These are phyloP conservation scores for Ditula angustiorana DNA, from an alignment of 2,888 invertebrate species.

Conservation along the genomic window DNA sequence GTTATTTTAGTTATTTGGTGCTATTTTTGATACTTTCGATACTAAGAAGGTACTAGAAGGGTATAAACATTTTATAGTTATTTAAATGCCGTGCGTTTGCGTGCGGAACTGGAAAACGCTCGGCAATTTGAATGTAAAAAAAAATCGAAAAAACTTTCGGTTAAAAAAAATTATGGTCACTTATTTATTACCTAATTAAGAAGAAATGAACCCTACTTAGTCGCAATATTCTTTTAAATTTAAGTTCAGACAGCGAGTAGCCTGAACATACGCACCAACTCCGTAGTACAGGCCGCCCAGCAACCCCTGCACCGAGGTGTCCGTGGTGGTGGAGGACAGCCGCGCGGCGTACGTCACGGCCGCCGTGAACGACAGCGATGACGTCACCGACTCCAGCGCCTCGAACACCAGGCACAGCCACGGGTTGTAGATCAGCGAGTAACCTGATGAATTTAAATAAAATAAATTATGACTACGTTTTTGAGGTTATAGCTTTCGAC, in stretches of 20 bases:
- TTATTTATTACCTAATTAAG: too few species aligned
- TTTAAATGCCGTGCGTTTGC: too few species aligned
- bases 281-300: slow-evolving; percentile 93
- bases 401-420: slow-evolving; percentile 91
- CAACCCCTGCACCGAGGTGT: slow-evolving; percentile 91
- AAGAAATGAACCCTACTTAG: too few species aligned
- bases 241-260: neutral
- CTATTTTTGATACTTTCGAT: neutral
- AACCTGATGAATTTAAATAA: slow-evolving; percentile 76
- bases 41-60: too few species aligned
- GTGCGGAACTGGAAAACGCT: too few species aligned
- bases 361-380: slow-evolving; percentile 90
- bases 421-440: slow-evolving; percentile 90
- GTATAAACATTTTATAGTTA: too few species aligned
- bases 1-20: neutral
- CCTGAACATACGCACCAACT: slow-evolving; percentile 84
- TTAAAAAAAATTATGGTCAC: too few species aligned
- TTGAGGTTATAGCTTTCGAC: too few species aligned
- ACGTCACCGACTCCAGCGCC: slow-evolving; percentile 91
- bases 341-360: slow-evolving; percentile 92
- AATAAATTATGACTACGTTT: too few species aligned
- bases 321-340: slow-evolving; percentile 89
- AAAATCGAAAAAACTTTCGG: too few species aligned
- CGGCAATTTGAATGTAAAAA: too few species aligned
- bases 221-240: too few species aligned